A percentile compares a stretch with the other conserved stretches of the same genome.
Evolutionary conservation across 2,113 vertebrate species (phyloP).

Genomic region (Pogonocichla stellata): DNA sequence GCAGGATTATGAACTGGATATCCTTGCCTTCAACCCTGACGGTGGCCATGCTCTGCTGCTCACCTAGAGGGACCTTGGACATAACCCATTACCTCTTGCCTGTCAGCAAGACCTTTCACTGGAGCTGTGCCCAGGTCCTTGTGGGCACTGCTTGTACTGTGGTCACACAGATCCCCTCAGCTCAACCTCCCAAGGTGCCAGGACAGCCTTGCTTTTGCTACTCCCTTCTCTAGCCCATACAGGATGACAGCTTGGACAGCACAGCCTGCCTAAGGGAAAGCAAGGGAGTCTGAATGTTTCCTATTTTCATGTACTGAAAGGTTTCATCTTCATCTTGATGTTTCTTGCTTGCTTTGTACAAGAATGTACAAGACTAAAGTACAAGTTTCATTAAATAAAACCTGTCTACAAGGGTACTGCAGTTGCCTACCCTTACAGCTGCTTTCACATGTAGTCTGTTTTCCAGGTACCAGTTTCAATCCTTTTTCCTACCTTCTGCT

Average conservation of each 20-base stretch:
- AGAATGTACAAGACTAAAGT: neutral
- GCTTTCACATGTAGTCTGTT: neutral
- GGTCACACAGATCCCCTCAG: neutral
- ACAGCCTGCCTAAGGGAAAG: neutral
- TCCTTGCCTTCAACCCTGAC: neutral
- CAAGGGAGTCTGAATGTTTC: neutral
- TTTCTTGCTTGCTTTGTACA: neutral
- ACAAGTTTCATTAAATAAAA: neutral
- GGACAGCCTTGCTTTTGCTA: neutral
- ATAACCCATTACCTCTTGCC: neutral
- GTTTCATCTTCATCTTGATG: neutral
- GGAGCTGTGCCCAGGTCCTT: neutral
- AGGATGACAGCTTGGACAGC: neutral
- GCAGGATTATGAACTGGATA: neutral
- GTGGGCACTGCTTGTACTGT: neutral
- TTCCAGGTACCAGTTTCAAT: neutral
- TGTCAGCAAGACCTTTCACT: neutral
- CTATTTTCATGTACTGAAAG: neutral
- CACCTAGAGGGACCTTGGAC: neutral
- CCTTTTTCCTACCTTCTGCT: neutral
- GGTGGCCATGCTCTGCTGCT: neutral
- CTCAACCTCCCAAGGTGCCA: neutral
- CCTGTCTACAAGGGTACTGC: neutral
- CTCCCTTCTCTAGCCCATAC: neutral
- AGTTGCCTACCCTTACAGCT: neutral